Evolutionary conservation across 1,140 invertebrate genomes (phyloP).

Genomic region (Tyrophagus putrescentiae): DNA sequence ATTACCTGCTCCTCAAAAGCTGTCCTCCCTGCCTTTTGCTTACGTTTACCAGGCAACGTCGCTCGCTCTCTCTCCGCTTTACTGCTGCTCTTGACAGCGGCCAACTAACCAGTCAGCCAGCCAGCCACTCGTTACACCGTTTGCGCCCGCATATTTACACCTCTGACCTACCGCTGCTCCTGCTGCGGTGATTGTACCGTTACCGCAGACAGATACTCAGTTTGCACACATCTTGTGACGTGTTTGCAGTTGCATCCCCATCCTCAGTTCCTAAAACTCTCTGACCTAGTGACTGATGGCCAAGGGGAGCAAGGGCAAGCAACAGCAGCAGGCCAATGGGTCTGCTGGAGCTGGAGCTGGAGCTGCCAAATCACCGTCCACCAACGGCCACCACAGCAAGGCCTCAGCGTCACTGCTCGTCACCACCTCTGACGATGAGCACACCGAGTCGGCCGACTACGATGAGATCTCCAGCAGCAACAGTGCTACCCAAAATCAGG

Average conservation of each 20-base stretch:
- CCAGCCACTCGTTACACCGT: too few relatives aligned
- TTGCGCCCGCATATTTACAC: too few relatives aligned
- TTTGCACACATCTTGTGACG: too few relatives aligned
- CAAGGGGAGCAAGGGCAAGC: neutral
- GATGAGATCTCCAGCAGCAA: conserved; percentile 18
- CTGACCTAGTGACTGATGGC: neutral
- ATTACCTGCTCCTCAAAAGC: neutral
- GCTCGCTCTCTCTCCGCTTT: neutral
- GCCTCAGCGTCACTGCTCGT: neutral
- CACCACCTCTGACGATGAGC: neutral
- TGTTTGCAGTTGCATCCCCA: too few relatives aligned
- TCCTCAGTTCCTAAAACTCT: neutral
- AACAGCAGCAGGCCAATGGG: neutral
- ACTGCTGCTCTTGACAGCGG: too few relatives aligned
- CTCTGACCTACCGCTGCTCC: too few relatives aligned
- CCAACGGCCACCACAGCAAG: neutral
- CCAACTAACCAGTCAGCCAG: too few relatives aligned
- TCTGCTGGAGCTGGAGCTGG: neutral
- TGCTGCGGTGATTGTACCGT: too few relatives aligned
- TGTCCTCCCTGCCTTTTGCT: neutral
- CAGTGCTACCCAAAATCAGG: too few relatives aligned
- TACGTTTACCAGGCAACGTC: neutral
- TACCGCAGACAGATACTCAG: too few relatives aligned
- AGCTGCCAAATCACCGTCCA: neutral
- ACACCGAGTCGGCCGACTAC: neutral